Percentiles rank a stretch among this genome's conserved stretches.
These are phyloP conservation scores for Oncorhynchus kisutch DNA, from an alignment of 2,113 vertebrate species.

Conservation along the genomic window DNA sequence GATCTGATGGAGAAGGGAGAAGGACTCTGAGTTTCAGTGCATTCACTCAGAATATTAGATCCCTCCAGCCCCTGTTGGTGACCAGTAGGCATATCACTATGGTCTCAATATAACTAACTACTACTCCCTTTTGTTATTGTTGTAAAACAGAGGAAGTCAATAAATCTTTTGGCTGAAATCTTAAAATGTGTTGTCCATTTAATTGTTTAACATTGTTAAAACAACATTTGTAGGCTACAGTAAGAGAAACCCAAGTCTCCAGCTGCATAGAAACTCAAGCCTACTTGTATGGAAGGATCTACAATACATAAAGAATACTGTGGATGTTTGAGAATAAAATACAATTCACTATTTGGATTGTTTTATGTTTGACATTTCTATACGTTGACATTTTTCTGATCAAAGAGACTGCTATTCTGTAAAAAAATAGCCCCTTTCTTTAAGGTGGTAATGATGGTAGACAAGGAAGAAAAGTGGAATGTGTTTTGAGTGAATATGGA, in stretches of 20 bases:
- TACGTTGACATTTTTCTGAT: no score
- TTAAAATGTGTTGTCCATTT: not conserved
- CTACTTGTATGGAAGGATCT: no score
- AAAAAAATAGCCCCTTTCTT: no score
- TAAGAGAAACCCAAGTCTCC: no score
- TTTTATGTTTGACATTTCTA: no score
- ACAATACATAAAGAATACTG: no score
- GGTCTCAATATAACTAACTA: not conserved
- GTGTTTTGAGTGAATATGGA: no score
- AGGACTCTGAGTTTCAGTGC: conserved; percentile 63
- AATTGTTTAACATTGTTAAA: not conserved
- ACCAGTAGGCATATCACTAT: conserved; percentile 1
- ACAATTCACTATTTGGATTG: not conserved
- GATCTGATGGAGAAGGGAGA: conserved; percentile 68
- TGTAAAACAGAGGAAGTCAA: not conserved
- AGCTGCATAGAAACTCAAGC: no score
- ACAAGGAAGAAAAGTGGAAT: no score
- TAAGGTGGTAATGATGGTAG: no score
- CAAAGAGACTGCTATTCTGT: no score
- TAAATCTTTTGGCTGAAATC: not conserved
- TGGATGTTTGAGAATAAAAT: not conserved
- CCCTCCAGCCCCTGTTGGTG: conserved; percentile 54
- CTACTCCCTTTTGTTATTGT: not conserved
- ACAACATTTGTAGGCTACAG: no score
- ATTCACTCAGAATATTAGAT: conserved; percentile 66